Percentiles rank a stretch among this genome's conserved stretches.
Evolutionary conservation across 1,140 invertebrate genomes (phyloP).

Genomic region (Brachionus rubens): DNA sequence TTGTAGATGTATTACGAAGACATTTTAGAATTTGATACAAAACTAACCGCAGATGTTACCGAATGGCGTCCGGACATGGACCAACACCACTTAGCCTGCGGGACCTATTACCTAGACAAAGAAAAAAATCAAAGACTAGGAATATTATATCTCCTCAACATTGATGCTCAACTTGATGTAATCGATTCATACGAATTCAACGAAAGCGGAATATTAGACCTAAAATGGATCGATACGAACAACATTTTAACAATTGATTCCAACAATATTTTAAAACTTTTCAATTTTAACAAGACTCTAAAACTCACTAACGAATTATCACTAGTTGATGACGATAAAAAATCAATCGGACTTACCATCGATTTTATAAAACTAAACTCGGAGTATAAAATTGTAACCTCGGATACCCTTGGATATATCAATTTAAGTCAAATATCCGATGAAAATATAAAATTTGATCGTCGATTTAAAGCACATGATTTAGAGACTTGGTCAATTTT

Average conservation of each 20-base stretch:
- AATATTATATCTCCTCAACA: neutral
- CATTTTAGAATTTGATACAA: conserved; percentile 21
- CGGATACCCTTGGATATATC: conserved; percentile 14
- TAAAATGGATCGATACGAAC: conserved; percentile 38
- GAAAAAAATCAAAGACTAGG: conserved; percentile 15
- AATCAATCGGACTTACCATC: conserved; percentile 22
- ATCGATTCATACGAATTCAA: neutral
- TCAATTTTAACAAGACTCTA: neutral
- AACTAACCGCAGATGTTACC: conserved; percentile 22
- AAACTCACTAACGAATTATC: neutral
- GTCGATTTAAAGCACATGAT: conserved; percentile 21
- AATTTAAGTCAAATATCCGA: neutral
- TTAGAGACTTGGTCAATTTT: conserved; percentile 21
- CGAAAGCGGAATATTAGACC: conserved; percentile 24
- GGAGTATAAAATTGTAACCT: neutral
- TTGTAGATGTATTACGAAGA: conserved; percentile 40
- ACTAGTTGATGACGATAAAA: neutral
- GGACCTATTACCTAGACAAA: conserved; percentile 26
- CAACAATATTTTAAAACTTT: neutral
- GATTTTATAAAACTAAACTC: conserved; percentile 7
- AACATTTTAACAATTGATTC: conserved; percentile 32
- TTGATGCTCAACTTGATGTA: neutral
- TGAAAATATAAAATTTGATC: neutral
- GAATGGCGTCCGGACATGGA: conserved; percentile 34
- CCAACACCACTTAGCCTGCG: conserved; percentile 24